Evolutionary conservation across 2,888 invertebrate species (phyloP).

Genomic region (Neria commutata): DNA sequence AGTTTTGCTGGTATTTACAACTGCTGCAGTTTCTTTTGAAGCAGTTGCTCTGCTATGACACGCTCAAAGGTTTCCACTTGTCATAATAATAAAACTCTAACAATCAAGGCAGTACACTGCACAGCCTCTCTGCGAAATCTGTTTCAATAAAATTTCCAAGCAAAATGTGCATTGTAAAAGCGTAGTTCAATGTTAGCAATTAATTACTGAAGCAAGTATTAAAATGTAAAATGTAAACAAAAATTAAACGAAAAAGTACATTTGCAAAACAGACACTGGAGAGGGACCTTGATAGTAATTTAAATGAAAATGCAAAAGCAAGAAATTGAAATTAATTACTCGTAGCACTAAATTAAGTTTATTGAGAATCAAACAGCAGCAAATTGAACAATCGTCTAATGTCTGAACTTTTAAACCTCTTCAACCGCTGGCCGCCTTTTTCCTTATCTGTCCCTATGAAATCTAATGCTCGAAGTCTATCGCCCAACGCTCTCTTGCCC

Average conservation of each 20-base stretch:
- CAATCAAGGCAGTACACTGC: neutral
- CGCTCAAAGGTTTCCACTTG: too few relatives aligned
- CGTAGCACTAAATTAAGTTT: neutral
- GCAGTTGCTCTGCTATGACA: too few relatives aligned
- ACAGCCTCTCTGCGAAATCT: neutral
- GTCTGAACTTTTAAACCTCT: conserved; percentile 14
- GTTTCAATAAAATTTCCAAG: conserved; percentile 8
- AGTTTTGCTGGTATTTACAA: too few relatives aligned
- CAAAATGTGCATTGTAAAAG: conserved; percentile 52
- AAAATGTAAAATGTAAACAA: conserved; percentile 12
- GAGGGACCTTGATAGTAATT: conserved; percentile 59
- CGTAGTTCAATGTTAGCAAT: conserved; percentile 31
- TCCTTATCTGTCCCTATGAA: conserved; percentile 11
- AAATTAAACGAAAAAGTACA: conserved; percentile 20
- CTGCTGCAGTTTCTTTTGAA: too few relatives aligned
- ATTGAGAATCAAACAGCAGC: neutral
- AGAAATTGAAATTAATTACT: conserved; percentile 28
- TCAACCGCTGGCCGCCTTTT: conserved; percentile 21
- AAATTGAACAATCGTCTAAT: neutral
- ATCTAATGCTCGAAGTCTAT: too few relatives aligned
- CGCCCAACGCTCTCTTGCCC: too few relatives aligned
- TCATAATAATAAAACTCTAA: too few relatives aligned
- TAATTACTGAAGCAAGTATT: too few relatives aligned
- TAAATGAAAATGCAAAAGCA: conserved; percentile 12
- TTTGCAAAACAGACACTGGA: conserved; percentile 47